These are phyloP conservation scores for Idaea biselata DNA, from an alignment of 2,888 invertebrate genomes.

Conservation along the genomic window DNA sequence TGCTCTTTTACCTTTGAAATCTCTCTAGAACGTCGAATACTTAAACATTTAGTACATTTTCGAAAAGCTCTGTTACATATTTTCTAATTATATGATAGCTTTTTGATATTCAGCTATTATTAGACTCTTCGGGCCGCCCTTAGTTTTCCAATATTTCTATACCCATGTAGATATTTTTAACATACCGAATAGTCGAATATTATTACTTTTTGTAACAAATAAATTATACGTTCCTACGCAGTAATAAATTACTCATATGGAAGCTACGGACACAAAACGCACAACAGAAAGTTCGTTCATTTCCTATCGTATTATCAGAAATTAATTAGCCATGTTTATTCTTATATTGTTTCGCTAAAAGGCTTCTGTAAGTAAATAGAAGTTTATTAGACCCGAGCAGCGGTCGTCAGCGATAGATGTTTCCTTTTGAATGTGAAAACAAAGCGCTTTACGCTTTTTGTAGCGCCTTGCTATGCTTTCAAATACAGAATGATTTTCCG, in stretches of 20 bases:
- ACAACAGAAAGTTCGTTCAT: constrained; percentile 17
- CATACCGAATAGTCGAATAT: no score
- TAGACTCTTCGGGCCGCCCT: neutral
- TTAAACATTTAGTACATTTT: no score
- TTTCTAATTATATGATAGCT: neutral
- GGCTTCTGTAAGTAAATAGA: constrained; percentile 59
- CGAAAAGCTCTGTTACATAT: no score
- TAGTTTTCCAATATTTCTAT: neutral
- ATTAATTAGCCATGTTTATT: constrained; percentile 32
- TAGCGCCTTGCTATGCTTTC: constrained; percentile 54
- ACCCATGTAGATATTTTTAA: no score
- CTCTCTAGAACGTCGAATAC: no score
- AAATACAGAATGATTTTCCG: constrained; percentile 58
- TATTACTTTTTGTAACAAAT: no score
- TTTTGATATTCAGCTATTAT: neutral
- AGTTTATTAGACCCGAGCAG: constrained; percentile 60
- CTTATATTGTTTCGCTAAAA: constrained; percentile 48
- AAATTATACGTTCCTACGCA: neutral
- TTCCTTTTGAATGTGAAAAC: constrained; percentile 62
- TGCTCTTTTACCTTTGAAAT: no score
- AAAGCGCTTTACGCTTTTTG: constrained; percentile 71
- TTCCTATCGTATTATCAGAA: constrained; percentile 24
- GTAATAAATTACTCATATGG: constrained; percentile 14
- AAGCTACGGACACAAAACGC: constrained; percentile 18
- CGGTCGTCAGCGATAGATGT: constrained; percentile 56